phyloP scores from a whole-genome alignment of 2,113 vertebrate species.

The Sinocyclocheilus rhinocerous region DNA sequence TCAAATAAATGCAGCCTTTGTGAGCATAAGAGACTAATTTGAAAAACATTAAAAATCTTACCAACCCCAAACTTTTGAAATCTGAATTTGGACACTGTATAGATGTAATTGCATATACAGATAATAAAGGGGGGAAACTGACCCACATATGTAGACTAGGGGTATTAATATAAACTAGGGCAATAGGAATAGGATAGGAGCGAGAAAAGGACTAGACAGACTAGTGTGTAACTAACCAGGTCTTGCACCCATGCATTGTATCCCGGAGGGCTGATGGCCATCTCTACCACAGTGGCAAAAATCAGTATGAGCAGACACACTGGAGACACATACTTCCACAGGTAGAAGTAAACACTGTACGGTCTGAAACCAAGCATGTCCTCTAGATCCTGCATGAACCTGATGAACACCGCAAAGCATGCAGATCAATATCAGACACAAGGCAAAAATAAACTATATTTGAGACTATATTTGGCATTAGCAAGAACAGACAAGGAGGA shows the following conservation, averaged over 20 bases:
- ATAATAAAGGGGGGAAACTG: too few relatives aligned
- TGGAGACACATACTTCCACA: slow-evolving; percentile 96
- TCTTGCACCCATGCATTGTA: slow-evolving; percentile 95
- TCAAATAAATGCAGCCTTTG: too few relatives aligned
- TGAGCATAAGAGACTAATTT: too few relatives aligned
- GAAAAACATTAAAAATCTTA: too few relatives aligned
- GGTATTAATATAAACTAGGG: too few relatives aligned
- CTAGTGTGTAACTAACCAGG: slow-evolving; percentile 79
- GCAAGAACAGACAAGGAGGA: neutral
- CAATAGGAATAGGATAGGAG: neutral
- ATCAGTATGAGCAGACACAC: slow-evolving; percentile 88
- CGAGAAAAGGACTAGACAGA: neutral
- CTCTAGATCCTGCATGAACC: slow-evolving; percentile 97
- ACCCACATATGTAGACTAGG: too few relatives aligned
- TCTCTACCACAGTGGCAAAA: slow-evolving; percentile 86
- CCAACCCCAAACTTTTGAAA: too few relatives aligned
- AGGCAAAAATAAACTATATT: neutral
- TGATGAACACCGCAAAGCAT: slow-evolving; percentile 60
- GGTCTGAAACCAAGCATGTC: slow-evolving; percentile 97
- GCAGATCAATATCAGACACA: neutral
- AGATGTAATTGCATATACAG: too few relatives aligned
- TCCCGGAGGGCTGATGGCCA: slow-evolving; percentile 89
- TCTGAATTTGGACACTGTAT: too few relatives aligned
- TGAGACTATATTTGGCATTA: neutral
- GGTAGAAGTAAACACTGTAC: slow-evolving; percentile 90